phyloP scores from a whole-genome alignment of 2,113 vertebrate species.

The Lutjanus erythropterus region DNA sequence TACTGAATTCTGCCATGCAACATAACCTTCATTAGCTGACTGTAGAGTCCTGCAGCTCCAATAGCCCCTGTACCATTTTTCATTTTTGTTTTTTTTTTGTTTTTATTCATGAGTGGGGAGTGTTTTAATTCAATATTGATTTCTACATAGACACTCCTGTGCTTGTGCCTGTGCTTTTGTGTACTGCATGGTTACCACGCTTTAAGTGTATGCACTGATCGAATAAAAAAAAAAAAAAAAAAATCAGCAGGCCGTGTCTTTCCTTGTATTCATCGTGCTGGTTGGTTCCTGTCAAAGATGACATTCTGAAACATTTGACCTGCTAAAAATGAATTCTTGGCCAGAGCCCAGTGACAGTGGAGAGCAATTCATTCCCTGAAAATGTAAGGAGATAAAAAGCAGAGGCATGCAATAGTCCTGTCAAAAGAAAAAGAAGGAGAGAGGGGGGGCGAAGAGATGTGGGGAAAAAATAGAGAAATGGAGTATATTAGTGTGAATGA shows the following conservation, averaged over 20 bases:
- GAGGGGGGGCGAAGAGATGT: constrained; percentile 13
- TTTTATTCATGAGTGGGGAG: constrained; percentile 77
- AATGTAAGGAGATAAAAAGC: constrained; percentile 83
- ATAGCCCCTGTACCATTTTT: constrained; percentile 64
- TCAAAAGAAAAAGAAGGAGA: constrained; percentile 70
- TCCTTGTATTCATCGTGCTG: constrained; percentile 82
- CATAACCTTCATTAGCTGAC: constrained; percentile 86
- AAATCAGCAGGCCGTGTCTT: constrained; percentile 72
- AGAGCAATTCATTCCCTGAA: constrained; percentile 84
- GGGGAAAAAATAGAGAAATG: constrained; percentile 41
- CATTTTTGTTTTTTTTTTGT: constrained; percentile 54
- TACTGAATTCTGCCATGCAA: constrained; percentile 86
- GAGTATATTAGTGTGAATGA: constrained; percentile 79
- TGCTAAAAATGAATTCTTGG: constrained; percentile 85
- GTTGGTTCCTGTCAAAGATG: constrained; percentile 85
- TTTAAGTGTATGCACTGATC: constrained; percentile 77
- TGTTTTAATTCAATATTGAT: constrained; percentile 85
- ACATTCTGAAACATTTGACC: constrained; percentile 87
- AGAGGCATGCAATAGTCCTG: constrained; percentile 79
- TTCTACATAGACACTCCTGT: constrained; percentile 63
- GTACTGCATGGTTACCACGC: constrained; percentile 58
- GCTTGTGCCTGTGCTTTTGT: constrained; percentile 51
- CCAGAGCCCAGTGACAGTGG: constrained; percentile 77
- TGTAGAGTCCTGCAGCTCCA: constrained; percentile 75
- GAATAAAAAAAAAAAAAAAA: constrained; percentile 40